Evolutionary conservation across 2,113 vertebrate genomes (phyloP).

Genomic region (Hiodon tergisus): DNA sequence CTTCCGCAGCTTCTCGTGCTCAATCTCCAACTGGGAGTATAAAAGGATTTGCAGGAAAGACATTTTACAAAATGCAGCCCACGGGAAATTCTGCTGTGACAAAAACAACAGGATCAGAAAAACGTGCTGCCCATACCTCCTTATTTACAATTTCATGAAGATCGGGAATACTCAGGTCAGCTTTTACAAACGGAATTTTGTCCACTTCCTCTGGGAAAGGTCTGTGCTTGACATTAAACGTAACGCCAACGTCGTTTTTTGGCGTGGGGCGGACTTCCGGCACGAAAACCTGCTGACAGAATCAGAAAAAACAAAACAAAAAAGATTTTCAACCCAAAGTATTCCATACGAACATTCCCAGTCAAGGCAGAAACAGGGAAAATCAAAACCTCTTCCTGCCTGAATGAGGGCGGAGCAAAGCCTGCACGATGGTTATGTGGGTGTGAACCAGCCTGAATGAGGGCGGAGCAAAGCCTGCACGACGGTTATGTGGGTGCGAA

Average conservation of each 20-base stretch:
- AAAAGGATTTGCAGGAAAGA: background rate
- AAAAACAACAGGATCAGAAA: background rate
- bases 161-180: slow-evolving; percentile 84
- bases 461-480: too few species aligned
- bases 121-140: slow-evolving; percentile 56
- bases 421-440: too few species aligned
- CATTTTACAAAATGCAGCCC: background rate
- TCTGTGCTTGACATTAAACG: slow-evolving; percentile 79
- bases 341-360: background rate
- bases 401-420: too few species aligned
- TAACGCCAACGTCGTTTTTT: slow-evolving; percentile 73
- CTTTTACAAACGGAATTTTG: slow-evolving; percentile 81
- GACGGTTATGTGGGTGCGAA: too few species aligned
- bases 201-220: slow-evolving; percentile 79
- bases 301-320: slow-evolving; percentile 14
- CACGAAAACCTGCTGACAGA: slow-evolving; percentile 64
- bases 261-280: slow-evolving; percentile 68
- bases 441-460: too few species aligned
- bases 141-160: slow-evolving; percentile 76
- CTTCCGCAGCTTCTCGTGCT: slow-evolving; percentile 71
- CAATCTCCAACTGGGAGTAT: slow-evolving; percentile 66
- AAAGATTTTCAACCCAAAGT: background rate
- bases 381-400: too few species aligned
- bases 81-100: too few species aligned
- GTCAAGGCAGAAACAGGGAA: background rate